A percentile compares a stretch with the other conserved stretches of the same genome.
phyloP scores from a whole-genome alignment of 1,140 invertebrate genomes.

The Papilio glaucus region DNA sequence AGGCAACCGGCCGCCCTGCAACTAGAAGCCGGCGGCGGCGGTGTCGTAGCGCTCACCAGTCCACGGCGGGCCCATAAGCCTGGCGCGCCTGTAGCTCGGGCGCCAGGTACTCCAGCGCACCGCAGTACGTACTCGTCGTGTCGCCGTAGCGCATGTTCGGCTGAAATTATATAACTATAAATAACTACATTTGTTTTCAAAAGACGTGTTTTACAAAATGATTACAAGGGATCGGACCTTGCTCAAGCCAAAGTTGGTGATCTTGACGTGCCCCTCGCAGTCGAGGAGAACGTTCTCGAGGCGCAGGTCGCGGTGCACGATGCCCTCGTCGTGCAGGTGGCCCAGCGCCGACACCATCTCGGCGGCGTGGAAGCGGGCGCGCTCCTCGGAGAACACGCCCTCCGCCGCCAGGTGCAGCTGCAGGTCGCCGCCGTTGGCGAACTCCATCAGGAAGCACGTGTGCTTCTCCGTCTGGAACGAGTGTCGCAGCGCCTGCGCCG shows the following conservation, averaged over 20 bases:
- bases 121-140: conserved; percentile 99
- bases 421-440: conserved; percentile 99
- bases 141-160: conserved; percentile 94
- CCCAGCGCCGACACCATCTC: conserved; percentile 99
- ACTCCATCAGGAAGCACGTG: conserved; percentile 99
- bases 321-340: conserved; percentile 96
- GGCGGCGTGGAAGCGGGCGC: conserved; percentile 98
- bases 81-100: conserved; percentile 99
- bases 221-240: conserved; percentile 99
- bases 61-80: conserved; percentile 97
- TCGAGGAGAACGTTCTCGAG: conserved; percentile 99
- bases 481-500: conserved; percentile 97
- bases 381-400: conserved; percentile 96
- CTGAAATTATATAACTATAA: conserved; percentile 39
- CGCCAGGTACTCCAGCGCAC: conserved; percentile 99
- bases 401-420: conserved; percentile 98
- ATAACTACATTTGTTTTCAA: too few relatives aligned
- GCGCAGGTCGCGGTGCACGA: conserved; percentile 98
- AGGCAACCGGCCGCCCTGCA: too few relatives aligned
- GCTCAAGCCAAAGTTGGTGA: conserved; percentile 98
- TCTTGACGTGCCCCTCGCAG: conserved; percentile 99
- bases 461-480: conserved; percentile 99
- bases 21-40: too few relatives aligned
- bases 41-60: conserved; percentile 89
- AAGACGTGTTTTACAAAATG: too few relatives aligned